These are phyloP conservation scores for Melanotaenia maccullochi DNA, from an alignment of 2,797 vertebrate species.

Conservation along the genomic window DNA sequence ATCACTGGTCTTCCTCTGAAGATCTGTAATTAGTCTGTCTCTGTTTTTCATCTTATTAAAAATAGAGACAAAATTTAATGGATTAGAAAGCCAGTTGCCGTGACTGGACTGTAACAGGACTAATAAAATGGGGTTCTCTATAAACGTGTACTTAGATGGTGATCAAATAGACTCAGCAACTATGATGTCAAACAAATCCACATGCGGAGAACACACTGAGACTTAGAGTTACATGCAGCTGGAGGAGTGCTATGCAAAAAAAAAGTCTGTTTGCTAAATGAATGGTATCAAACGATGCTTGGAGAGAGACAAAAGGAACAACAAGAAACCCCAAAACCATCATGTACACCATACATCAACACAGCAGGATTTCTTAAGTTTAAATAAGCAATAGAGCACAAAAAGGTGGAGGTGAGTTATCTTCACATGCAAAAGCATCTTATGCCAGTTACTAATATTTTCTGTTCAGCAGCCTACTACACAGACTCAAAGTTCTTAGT, in stretches of 20 bases:
- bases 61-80: conserved; percentile 8
- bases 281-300: background rate
- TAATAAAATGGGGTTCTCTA: conserved; percentile 22
- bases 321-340: conserved; percentile 10
- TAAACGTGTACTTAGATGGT: conserved; percentile 10
- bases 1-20: conserved; percentile 30
- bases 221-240: conserved; percentile 15
- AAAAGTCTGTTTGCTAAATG: conserved; percentile 10
- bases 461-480: background rate
- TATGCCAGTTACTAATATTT: background rate
- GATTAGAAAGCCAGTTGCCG: conserved; percentile 10
- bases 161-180: conserved; percentile 20
- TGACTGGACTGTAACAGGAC: conserved; percentile 6
- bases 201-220: conserved; percentile 1
- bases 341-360: background rate
- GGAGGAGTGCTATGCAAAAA: conserved; percentile 12
- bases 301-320: conserved; percentile 2
- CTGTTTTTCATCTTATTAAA: conserved; percentile 5
- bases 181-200: conserved; percentile 28
- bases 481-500: conserved; percentile 25
- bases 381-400: background rate
- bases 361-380: background rate
- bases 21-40: conserved; percentile 18
- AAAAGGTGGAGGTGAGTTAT: conserved; percentile 10
- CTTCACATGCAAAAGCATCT: conserved; percentile 10